These are phyloP conservation scores for Alviniconcha strummeri DNA, from an alignment of 2,888 invertebrate genomes.

Conservation along the genomic window DNA sequence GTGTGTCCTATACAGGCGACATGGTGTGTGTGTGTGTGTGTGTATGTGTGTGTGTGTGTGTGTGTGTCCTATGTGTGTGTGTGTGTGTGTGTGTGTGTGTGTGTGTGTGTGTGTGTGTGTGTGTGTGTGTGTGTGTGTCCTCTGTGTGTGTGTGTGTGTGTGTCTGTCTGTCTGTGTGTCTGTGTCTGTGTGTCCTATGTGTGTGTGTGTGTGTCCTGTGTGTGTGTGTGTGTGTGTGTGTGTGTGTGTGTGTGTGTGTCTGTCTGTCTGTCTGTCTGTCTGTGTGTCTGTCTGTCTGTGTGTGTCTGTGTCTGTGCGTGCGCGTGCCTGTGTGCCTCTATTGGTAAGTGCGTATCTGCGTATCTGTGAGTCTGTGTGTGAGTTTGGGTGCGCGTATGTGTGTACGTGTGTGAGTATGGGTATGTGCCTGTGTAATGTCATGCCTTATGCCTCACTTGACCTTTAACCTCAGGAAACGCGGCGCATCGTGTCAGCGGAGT, in stretches of 20 bases:
- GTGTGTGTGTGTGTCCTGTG: neutral
- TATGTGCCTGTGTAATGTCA: no score
- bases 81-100: neutral
- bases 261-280: neutral
- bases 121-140: no score
- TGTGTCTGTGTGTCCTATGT: neutral
- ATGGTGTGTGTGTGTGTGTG: no score
- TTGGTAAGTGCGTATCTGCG: no score
- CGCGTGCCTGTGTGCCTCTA: no score
- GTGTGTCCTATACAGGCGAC: no score
- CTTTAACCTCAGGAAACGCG: conserved; percentile 6
- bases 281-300: neutral
- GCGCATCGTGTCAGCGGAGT: conserved; percentile 2
- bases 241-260: neutral
- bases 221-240: neutral
- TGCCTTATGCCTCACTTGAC: no score
- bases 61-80: no score
- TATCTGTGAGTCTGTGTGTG: neutral
- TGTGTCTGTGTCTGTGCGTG: no score
- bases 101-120: neutral
- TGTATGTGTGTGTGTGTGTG: no score
- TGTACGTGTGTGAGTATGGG: no score
- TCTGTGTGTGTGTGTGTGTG: conserved; percentile 1
- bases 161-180: neutral
- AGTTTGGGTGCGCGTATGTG: no score